Evolutionary conservation across 23 tunicate genomes (phyloP), one percentile per base, ranked within the genome.

Genomic region (Trididemnum nubilum): DNA sequence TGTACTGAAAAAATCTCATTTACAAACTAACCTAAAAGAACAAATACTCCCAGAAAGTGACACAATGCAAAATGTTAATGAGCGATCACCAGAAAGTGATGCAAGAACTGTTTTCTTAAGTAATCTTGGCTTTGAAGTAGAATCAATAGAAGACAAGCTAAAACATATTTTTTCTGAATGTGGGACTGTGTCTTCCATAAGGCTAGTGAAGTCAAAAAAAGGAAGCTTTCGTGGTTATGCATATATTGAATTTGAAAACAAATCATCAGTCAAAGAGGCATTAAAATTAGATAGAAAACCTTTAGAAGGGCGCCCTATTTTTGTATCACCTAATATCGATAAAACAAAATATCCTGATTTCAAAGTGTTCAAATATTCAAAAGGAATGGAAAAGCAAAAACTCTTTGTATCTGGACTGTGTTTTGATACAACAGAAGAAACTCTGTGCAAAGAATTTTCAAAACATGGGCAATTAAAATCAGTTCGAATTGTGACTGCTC

Each of bases 221-320:
- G 98, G 90, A 61, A 59, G 80, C 5, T 92, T 86, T 44, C 58
- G 98, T 57, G 98, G 98, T 44, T 94, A 85, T 71, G 86, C 77
- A 33, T 94, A 72, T 60, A 67, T 94, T 9, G 79, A 72, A 33
- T 94, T 89, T 54, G 28, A 61, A 19, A 63, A 81, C 18, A 92
- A 79, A 34, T 71, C 59, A 21, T 51, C 80, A 3, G 88, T 87
- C 3, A 69, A 82, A 70, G 76, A 85, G 69, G 98, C 98, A 1
- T 61, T 94, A n/a, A 38, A 81, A 61, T 61, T 85, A 19, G 98
- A 94, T 75, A 38, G 98, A 81, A 76, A 89, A 88, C 78, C 71
- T n/a, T 33, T 91, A 21, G 84, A 86, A 22, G 87, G 87, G 2
- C 85, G 97, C 9, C 97, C 97, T 1, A 64, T 91, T 78, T 91